These are phyloP conservation scores for Lasioglossum malachurum DNA, from an alignment of 2,888 invertebrate genomes.

Conservation along the genomic window DNA sequence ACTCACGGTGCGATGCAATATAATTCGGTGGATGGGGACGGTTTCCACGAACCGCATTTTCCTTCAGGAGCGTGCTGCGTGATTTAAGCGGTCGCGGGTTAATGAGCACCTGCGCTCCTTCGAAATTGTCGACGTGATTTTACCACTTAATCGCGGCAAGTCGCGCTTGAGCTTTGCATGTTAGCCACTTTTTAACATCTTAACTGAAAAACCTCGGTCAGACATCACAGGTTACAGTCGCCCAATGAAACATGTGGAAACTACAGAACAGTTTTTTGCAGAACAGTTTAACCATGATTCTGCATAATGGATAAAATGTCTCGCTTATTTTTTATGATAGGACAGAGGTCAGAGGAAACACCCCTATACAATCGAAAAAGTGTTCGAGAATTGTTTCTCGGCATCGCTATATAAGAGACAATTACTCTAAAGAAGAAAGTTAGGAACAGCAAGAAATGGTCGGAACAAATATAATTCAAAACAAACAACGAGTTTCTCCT, in stretches of 20 bases:
- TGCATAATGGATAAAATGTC: no score
- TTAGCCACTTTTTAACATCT: not conserved
- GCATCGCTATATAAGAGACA: not conserved
- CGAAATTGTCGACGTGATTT: conserved; percentile 5
- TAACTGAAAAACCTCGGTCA: not conserved
- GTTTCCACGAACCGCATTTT: conserved; percentile 40
- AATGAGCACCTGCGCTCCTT: conserved; percentile 31
- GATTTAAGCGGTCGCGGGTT: conserved; percentile 49
- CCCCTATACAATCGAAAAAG: no score
- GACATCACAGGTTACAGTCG: not conserved
- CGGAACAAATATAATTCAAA: not conserved
- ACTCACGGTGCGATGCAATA: conserved; percentile 47
- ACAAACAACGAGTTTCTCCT: not conserved
- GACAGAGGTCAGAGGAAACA: no score
- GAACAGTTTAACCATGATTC: no score
- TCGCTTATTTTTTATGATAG: no score
- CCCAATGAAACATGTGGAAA: no score
- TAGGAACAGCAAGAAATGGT: not conserved
- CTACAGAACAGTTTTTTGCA: no score
- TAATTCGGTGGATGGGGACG: conserved; percentile 33
- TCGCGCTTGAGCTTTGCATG: not conserved
- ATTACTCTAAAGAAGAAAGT: not conserved
- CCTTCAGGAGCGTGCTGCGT: conserved; percentile 33
- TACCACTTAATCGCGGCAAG: not conserved
- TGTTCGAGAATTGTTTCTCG: no score